Conservation (phyloP, 2,888 invertebrate genomes). For the Argyresthia albistria region DNA sequence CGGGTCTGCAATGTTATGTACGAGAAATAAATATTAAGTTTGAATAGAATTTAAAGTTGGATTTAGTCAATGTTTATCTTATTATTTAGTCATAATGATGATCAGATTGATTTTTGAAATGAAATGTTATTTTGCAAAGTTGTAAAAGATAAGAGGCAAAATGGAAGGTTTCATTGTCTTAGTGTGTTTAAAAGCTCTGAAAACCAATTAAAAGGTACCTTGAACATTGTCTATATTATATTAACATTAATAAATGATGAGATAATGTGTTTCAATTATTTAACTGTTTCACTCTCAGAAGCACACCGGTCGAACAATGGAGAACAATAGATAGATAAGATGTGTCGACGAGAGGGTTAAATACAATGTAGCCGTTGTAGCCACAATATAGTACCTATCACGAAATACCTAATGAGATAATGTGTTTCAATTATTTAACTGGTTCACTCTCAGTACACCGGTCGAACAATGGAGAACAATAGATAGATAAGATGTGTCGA, state of each 20-base stretch:
- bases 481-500: no score
- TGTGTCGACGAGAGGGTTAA: no score
- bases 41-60: slow-evolving; percentile 62
- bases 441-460: no score
- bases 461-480: no score
- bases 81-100: slow-evolving; percentile 49
- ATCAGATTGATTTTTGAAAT: slow-evolving; percentile 51
- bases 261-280: slow-evolving; percentile 6
- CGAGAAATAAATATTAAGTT: slow-evolving; percentile 59
- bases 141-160: slow-evolving; percentile 56
- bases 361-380: no score
- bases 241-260: slow-evolving; percentile 65
- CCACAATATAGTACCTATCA: no score
- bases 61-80: slow-evolving; percentile 60
- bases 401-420: no score
- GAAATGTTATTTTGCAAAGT: slow-evolving; percentile 66
- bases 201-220: slow-evolving; percentile 71
- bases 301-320: no score
- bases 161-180: slow-evolving; percentile 61
- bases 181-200: slow-evolving; percentile 61
- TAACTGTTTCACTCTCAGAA: no score
- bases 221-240: slow-evolving; percentile 73
- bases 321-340: no score
- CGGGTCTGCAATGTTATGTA: slow-evolving; percentile 67
- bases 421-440: no score